These are phyloP conservation scores for Cyprinodon diabolis DNA, from an alignment of 2,797 vertebrate species.

Conservation along the genomic window DNA sequence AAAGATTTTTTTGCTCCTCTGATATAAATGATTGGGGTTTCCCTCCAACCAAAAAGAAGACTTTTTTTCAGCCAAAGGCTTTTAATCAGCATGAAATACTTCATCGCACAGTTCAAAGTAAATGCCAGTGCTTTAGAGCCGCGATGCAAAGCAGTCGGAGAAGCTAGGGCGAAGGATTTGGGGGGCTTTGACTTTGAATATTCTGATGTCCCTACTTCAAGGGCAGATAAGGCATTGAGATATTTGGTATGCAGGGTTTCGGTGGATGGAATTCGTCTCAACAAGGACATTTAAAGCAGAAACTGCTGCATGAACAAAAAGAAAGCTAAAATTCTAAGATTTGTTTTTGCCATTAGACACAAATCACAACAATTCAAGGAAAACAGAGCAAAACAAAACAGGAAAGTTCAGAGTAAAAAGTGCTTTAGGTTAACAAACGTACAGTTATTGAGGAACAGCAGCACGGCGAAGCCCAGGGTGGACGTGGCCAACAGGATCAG, in stretches of 20 bases:
- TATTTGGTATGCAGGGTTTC: conserved; percentile 1
- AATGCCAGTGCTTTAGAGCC: conserved; percentile 71
- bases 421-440: conserved; percentile 73
- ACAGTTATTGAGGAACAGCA: conserved; percentile 99
- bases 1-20: conserved; percentile 11
- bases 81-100: conserved; percentile 74
- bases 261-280: neutral
- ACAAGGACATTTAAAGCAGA: conserved; percentile 17
- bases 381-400: neutral
- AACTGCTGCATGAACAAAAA: neutral
- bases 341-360: neutral
- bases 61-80: conserved; percentile 60
- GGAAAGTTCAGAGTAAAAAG: conserved; percentile 1
- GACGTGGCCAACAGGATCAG: conserved; percentile 95
- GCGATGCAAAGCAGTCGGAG: conserved; percentile 51
- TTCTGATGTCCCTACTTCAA: conserved; percentile 44
- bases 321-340: neutral
- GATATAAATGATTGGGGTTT: conserved; percentile 21
- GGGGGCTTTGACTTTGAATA: conserved; percentile 28
- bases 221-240: conserved; percentile 37
- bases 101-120: conserved; percentile 73
- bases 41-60: conserved; percentile 27
- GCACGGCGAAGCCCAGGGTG: conserved; percentile 92
- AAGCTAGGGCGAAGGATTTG: conserved; percentile 18
- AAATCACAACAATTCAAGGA: neutral